Percentiles rank a stretch among this genome's conserved stretches.
Evolutionary conservation across 2,888 invertebrate species (phyloP).

Genomic region (Bruchidius siliquastri): DNA sequence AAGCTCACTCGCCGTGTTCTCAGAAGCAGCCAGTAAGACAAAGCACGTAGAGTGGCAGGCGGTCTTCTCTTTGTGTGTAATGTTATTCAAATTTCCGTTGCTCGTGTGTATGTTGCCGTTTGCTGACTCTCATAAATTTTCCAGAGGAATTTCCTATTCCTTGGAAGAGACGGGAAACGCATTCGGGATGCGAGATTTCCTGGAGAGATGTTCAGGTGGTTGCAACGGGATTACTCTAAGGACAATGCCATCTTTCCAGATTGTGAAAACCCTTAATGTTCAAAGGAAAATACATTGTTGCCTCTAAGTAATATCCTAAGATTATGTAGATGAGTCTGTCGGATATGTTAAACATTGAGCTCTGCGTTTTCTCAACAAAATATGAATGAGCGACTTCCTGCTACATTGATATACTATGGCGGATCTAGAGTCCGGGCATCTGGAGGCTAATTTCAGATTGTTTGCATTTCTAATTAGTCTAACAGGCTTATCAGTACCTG

Average conservation of each 20-base stretch:
- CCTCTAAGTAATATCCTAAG: not conserved
- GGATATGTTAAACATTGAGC: too few relatives aligned
- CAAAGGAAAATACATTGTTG: too few relatives aligned
- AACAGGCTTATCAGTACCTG: too few relatives aligned
- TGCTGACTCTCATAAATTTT: not conserved
- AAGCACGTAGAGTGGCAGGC: not conserved
- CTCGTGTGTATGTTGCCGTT: not conserved
- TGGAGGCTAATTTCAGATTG: too few relatives aligned
- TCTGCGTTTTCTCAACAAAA: too few relatives aligned
- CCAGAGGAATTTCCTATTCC: not conserved
- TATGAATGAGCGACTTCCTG: too few relatives aligned
- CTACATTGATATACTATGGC: too few relatives aligned
- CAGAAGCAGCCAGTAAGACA: not conserved
- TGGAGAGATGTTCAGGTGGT: not conserved
- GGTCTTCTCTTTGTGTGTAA: not conserved
- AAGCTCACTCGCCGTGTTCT: not conserved
- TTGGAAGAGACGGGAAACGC: not conserved
- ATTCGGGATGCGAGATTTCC: not conserved
- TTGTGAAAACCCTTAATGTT: not conserved
- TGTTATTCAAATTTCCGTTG: not conserved
- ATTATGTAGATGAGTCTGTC: too few relatives aligned
- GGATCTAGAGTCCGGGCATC: too few relatives aligned
- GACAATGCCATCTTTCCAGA: not conserved
- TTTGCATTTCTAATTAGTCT: too few relatives aligned
- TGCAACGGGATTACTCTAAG: not conserved